Evolutionary conservation across 2,888 invertebrate genomes (phyloP).

Genomic region (Penaeus monodon): DNA sequence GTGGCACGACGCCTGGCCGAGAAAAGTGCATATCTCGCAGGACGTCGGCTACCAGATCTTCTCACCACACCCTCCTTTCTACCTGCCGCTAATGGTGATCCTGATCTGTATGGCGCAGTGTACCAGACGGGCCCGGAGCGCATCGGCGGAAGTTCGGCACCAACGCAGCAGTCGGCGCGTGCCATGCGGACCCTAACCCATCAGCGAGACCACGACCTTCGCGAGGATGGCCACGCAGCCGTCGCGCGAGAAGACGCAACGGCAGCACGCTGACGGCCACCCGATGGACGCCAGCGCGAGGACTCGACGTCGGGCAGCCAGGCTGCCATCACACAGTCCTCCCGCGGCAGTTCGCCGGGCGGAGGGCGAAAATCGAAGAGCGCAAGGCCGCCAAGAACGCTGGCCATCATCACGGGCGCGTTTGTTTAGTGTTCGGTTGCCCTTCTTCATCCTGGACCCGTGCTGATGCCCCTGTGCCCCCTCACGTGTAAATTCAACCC

Average conservation of each 20-base stretch:
- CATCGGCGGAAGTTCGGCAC: conserved; percentile 76
- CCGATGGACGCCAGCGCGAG: conserved; percentile 30
- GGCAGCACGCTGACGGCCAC: conserved; percentile 54
- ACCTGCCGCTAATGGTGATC: conserved; percentile 93
- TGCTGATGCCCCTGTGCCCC: conserved; percentile 86
- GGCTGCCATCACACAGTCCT: conserved; percentile 39
- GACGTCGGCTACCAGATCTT: conserved; percentile 90
- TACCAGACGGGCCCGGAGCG: conserved; percentile 92
- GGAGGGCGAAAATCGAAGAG: conserved; percentile 86
- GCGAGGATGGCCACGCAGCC: conserved; percentile 70
- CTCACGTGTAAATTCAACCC: conserved; percentile 76
- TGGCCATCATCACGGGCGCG: conserved; percentile 96
- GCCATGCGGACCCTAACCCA: conserved; percentile 41
- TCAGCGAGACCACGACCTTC: conserved; percentile 77
- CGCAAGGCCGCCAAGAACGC: conserved; percentile 93
- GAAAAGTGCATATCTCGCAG: conserved; percentile 79
- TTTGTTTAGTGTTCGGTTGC: conserved; percentile 95
- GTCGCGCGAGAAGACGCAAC: conserved; percentile 71
- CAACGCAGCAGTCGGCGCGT: conserved; percentile 68
- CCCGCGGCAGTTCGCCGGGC: conserved; percentile 54
- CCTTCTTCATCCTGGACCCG: conserved; percentile 91
- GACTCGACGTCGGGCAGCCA: conserved; percentile 8
- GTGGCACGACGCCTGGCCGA: conserved; percentile 78
- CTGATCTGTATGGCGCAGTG: conserved; percentile 94
- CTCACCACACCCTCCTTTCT: conserved; percentile 96